Percentiles rank a stretch among this genome's conserved stretches.
Conservation (phyloP, 1,140 invertebrate genomes). For the Eueides isabella region DNA sequence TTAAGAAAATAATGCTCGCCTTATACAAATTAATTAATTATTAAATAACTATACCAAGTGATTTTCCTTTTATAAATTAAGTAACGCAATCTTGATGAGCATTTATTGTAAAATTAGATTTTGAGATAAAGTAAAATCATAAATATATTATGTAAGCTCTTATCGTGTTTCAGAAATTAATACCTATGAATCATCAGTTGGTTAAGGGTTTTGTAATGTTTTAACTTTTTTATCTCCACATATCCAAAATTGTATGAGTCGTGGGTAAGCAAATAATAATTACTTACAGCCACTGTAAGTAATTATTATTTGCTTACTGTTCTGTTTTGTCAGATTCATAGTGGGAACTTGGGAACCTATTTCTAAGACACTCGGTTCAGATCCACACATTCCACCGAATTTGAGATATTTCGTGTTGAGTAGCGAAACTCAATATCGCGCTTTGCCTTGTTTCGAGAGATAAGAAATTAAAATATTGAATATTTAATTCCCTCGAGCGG, state of each 20-base stretch:
- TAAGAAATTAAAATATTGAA: no score
- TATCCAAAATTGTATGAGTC: not conserved
- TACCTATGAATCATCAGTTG: not conserved
- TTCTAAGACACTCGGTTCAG: no score
- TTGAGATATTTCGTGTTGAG: no score
- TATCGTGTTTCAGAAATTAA: not conserved
- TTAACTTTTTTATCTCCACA: not conserved
- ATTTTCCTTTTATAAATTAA: conserved; percentile 20
- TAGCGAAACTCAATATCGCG: no score
- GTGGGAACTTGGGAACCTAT: no score
- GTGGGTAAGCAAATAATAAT: no score
- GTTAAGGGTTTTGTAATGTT: not conserved
- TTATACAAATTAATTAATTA: conserved; percentile 14
- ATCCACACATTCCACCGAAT: no score
- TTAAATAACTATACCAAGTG: not conserved
- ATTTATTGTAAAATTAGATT: not conserved
- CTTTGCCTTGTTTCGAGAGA: no score
- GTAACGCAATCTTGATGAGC: not conserved
- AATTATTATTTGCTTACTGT: no score
- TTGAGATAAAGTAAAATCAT: not conserved
- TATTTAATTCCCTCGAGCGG: no score
- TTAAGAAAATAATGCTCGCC: conserved; percentile 2
- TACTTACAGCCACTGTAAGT: no score
- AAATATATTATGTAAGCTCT: not conserved
- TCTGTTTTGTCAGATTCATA: no score